Conservation (phyloP, 2,113 vertebrate genomes). For the Synodontis membranacea region DNA sequence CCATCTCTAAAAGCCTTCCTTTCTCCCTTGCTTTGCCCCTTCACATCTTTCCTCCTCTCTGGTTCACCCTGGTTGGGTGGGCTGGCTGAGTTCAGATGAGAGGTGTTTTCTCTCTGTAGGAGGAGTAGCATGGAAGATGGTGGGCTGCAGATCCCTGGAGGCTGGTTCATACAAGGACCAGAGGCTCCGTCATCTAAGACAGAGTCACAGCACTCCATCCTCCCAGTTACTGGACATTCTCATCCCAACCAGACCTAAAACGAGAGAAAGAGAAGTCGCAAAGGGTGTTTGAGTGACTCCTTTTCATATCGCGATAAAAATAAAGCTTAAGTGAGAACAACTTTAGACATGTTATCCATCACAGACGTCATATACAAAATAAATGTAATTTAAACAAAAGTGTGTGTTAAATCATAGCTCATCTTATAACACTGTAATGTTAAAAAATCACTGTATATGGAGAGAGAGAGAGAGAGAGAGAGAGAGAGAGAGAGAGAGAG, state of each 20-base stretch:
- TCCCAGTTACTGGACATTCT: slow-evolving; percentile 80
- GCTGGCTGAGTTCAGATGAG: slow-evolving; percentile 30
- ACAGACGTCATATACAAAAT: background rate
- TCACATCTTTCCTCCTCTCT: slow-evolving; percentile 61
- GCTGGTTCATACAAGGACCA: slow-evolving; percentile 64
- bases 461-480: slow-evolving; percentile 29
- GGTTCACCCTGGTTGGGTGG: slow-evolving; percentile 54
- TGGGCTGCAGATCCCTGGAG: slow-evolving; percentile 75
- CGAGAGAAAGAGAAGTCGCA: background rate
- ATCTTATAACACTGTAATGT: background rate
- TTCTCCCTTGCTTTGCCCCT: slow-evolving; percentile 75
- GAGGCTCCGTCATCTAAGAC: slow-evolving; percentile 87
- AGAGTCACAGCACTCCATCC: slow-evolving; percentile 92
- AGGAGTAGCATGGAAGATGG: slow-evolving; percentile 47
- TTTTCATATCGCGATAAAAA: background rate
- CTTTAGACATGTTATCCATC: background rate
- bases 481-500: slow-evolving; percentile 35
- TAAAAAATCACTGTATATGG: background rate
- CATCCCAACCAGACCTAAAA: slow-evolving; percentile 81
- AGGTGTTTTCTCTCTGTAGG: slow-evolving; percentile 49
- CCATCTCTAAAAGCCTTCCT: slow-evolving; percentile 68
- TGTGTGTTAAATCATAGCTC: background rate
- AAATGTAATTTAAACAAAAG: background rate
- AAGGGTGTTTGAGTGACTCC: background rate
- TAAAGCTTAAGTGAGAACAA: background rate